Conservation (phyloP, 1,140 invertebrate species). For the Aporrectodea caliginosa region DNA sequence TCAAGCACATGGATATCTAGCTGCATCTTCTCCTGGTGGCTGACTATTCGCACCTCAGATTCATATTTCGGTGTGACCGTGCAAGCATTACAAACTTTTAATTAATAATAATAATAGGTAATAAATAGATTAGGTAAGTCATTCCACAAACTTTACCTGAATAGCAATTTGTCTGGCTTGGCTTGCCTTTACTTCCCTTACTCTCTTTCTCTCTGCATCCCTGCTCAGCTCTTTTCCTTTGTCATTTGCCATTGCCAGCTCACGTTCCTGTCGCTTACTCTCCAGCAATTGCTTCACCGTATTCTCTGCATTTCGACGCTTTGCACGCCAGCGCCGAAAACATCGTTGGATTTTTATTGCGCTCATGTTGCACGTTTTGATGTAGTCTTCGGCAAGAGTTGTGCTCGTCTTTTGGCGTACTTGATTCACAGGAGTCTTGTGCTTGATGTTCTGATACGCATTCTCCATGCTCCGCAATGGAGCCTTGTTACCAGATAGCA, state of each 20-base stretch:
- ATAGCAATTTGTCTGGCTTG: slow-evolving; percentile 49
- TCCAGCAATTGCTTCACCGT: slow-evolving; percentile 46
- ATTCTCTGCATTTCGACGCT: slow-evolving; percentile 40
- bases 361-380: slow-evolving; percentile 44
- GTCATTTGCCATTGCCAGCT: slow-evolving; percentile 14
- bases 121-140: too few species aligned
- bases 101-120: too few species aligned
- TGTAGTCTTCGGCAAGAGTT: slow-evolving; percentile 45
- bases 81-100: too few species aligned
- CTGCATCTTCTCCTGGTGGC: too few species aligned
- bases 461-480: slow-evolving; percentile 51
- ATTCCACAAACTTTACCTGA: slow-evolving; percentile 40
- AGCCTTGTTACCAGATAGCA: slow-evolving; percentile 44
- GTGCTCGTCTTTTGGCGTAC: slow-evolving; percentile 36
- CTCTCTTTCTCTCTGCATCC: slow-evolving; percentile 43
- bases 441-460: slow-evolving; percentile 54
- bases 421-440: slow-evolving; percentile 53
- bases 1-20: too few species aligned
- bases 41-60: too few species aligned
- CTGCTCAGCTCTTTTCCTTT: slow-evolving; percentile 28
- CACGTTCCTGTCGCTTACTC: slow-evolving; percentile 42
- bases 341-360: slow-evolving; percentile 50
- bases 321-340: slow-evolving; percentile 39
- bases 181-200: slow-evolving; percentile 48
- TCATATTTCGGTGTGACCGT: too few species aligned